Evolutionary conservation across 1,140 invertebrate genomes (phyloP).

Genomic region (Bombus vancouverensis): DNA sequence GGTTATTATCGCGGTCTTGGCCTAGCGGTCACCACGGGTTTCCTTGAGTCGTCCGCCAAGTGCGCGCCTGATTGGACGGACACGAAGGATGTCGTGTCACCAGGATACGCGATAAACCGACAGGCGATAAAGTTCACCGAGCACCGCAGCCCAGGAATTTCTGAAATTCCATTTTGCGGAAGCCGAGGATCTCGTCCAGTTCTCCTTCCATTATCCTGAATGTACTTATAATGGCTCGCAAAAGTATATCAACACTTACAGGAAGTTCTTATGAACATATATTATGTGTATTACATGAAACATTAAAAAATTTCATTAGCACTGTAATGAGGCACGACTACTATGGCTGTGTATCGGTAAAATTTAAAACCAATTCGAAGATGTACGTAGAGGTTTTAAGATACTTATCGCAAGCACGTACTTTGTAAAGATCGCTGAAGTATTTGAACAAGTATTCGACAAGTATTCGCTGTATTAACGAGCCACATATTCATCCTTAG

Average conservation of each 20-base stretch:
- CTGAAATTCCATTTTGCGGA: slow-evolving; percentile 61
- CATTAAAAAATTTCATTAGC: too few relatives aligned
- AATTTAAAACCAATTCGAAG: too few relatives aligned
- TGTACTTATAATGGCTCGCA: not conserved
- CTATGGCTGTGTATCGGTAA: too few relatives aligned
- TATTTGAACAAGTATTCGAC: too few relatives aligned
- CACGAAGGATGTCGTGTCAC: slow-evolving; percentile 79
- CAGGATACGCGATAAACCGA: slow-evolving; percentile 77
- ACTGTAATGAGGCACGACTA: too few relatives aligned
- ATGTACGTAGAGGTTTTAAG: too few relatives aligned
- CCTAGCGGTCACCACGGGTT: slow-evolving; percentile 70
- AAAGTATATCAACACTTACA: not conserved
- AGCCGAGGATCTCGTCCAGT: slow-evolving; percentile 23
- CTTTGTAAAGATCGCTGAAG: too few relatives aligned
- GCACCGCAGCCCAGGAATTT: slow-evolving; percentile 53
- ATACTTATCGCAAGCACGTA: too few relatives aligned
- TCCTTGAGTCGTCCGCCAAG: slow-evolving; percentile 77
- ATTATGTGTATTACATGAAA: not conserved
- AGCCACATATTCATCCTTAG: too few relatives aligned
- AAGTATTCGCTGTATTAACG: too few relatives aligned
- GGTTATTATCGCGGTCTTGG: slow-evolving; percentile 76
- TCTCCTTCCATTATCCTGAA: not conserved
- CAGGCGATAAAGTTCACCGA: slow-evolving; percentile 66
- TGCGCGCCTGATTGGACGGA: slow-evolving; percentile 77
- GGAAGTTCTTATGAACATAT: not conserved